These are phyloP conservation scores for Eurytoma adleriae DNA, from an alignment of 2,888 invertebrate genomes.

Conservation along the genomic window DNA sequence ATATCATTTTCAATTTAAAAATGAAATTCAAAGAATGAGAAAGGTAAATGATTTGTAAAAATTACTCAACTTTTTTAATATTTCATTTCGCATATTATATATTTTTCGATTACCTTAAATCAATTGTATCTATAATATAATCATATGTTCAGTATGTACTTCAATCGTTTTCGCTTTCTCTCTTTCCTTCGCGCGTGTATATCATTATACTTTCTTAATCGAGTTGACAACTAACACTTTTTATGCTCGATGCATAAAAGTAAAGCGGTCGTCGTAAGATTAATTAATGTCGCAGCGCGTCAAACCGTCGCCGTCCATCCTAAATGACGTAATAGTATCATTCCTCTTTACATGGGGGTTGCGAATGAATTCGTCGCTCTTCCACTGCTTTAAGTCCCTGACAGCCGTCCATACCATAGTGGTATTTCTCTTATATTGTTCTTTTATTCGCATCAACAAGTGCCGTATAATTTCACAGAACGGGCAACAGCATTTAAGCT, in stretches of 20 bases:
- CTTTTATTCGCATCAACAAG: constrained; percentile 44
- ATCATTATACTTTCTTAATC: constrained; percentile 63
- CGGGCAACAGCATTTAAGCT: constrained; percentile 36
- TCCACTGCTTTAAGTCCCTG: constrained; percentile 49
- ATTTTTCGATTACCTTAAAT: constrained; percentile 72
- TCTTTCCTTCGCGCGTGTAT: constrained; percentile 56
- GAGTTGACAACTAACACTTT: constrained; percentile 25
- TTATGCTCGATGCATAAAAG: constrained; percentile 44
- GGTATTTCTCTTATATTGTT: constrained; percentile 17
- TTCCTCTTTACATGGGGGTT: constrained; percentile 50
- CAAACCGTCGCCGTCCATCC: constrained; percentile 28
- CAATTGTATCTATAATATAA: constrained; percentile 70
- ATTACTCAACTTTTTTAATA: constrained; percentile 56
- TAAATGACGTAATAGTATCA: constrained; percentile 17
- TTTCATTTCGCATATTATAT: constrained; percentile 72
- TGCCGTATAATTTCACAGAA: constrained; percentile 51
- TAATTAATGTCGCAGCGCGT: constrained; percentile 52
- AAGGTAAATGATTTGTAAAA: constrained; percentile 45
- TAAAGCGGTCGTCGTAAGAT: constrained; percentile 34
- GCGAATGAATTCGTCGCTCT: constrained; percentile 46
- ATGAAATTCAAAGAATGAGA: background rate
- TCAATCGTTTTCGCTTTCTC: constrained; percentile 60
- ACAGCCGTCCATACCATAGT: constrained; percentile 35
- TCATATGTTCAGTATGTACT: constrained; percentile 68
- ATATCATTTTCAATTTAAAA: too few relatives aligned